Conservation (phyloP, 2,888 invertebrate species). For the Mythimna loreyi region DNA sequence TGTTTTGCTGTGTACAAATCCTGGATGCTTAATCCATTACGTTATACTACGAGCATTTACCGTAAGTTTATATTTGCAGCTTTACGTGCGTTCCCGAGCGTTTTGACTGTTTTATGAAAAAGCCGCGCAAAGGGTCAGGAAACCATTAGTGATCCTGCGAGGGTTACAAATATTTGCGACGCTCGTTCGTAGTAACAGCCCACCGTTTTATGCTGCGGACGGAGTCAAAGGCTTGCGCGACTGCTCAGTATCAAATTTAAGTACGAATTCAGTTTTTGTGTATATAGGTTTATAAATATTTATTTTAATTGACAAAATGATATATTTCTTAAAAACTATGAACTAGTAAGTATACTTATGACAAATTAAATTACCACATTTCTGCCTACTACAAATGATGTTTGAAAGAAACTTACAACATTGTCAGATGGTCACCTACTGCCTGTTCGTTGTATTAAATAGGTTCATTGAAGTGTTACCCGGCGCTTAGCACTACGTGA, state of each 20-base stretch:
- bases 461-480: not conserved
- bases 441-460: not conserved
- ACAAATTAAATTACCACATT: no score
- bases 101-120: constrained; percentile 59
- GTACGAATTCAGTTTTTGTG: no score
- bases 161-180: constrained; percentile 47
- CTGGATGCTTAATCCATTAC: constrained; percentile 38
- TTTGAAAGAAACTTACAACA: not conserved
- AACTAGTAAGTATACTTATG: no score
- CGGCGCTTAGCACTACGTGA: no score
- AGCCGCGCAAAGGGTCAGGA: constrained; percentile 50
- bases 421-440: not conserved
- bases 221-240: not conserved
- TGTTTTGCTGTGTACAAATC: constrained; percentile 19
- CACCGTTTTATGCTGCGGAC: not conserved
- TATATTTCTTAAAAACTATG: no score
- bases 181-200: constrained; percentile 36
- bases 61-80: constrained; percentile 46
- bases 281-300: no score
- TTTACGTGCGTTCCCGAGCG: constrained; percentile 38
- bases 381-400: no score
- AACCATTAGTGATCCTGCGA: constrained; percentile 55
- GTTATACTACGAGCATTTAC: constrained; percentile 24
- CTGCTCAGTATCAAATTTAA: not conserved
- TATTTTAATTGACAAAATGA: no score